A percentile compares a stretch with the other conserved stretches of the same genome.
phyloP scores from a whole-genome alignment of 2,797 vertebrate species.

The Lithobates sylvaticus region DNA sequence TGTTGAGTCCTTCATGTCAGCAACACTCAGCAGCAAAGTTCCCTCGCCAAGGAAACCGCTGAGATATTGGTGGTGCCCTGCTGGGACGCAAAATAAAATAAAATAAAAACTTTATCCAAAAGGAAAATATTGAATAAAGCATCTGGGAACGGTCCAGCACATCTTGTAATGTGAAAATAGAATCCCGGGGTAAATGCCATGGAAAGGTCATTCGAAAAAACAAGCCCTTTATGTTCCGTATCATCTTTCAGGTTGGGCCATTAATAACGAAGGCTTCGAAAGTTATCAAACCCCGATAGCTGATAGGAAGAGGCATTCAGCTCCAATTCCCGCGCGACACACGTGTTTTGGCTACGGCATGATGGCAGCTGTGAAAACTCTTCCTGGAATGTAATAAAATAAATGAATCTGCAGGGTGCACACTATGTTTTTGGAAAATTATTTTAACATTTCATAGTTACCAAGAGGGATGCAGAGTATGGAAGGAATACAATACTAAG shows the following conservation, averaged over 20 bases:
- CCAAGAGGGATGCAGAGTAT: conserved; percentile 37
- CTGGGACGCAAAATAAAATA: not conserved
- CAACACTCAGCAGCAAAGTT: too few relatives aligned
- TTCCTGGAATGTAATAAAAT: conserved; percentile 60
- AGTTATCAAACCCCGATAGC: conserved; percentile 36
- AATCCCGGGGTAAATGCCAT: not conserved
- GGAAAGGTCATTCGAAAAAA: not conserved
- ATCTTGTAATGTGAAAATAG: not conserved
- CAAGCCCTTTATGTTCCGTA: not conserved
- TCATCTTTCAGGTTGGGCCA: not conserved
- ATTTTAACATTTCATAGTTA: conserved; percentile 57
- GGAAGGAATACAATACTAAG: conserved; percentile 20
- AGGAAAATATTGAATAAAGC: not conserved
- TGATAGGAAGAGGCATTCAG: conserved; percentile 27
- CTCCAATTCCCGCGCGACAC: conserved; percentile 17
- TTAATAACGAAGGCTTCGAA: not conserved
- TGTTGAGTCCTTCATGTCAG: too few relatives aligned
- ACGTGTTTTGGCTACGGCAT: conserved; percentile 51
- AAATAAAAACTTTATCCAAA: not conserved
- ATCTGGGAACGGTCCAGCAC: not conserved
- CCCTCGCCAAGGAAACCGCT: too few relatives aligned
- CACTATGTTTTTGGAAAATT: conserved; percentile 50
- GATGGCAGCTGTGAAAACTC: conserved; percentile 55
- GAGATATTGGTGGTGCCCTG: not conserved
- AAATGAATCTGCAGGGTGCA: conserved; percentile 58